Evolutionary conservation across 2,113 vertebrate species (phyloP).

Genomic region (Aix galericulata): DNA sequence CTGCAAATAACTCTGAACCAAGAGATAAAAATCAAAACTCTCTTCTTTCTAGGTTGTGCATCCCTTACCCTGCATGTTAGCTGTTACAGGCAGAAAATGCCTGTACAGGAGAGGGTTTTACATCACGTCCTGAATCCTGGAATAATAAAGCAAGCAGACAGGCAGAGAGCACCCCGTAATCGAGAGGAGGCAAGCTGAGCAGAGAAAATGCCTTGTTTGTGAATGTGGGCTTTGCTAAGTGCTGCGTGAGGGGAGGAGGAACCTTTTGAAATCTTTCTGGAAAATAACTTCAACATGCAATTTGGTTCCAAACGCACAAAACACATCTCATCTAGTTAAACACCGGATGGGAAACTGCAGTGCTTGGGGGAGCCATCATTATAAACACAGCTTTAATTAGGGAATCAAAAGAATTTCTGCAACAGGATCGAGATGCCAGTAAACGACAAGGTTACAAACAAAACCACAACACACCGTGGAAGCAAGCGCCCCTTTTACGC

Average conservation of each 20-base stretch:
- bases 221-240: neutral
- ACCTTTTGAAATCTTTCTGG: neutral
- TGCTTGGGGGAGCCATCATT: neutral
- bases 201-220: neutral
- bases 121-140: neutral
- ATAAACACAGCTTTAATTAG: neutral
- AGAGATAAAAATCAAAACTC: neutral
- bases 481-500: neutral
- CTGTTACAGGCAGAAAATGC: neutral
- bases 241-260: neutral
- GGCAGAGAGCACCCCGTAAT: neutral
- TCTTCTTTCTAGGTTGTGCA: neutral
- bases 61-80: fast-evolving
- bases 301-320: neutral
- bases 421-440: neutral
- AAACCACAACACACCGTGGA: neutral
- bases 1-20: neutral
- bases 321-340: neutral
- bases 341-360: neutral
- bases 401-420: neutral
- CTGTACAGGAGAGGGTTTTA: fast-evolving
- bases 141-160: neutral
- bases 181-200: neutral
- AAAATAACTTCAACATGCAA: neutral
- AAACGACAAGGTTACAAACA: neutral